Evolutionary conservation across 2,113 vertebrate species (phyloP), one percentile per base, ranked within the genome.

Genomic region (Taurulus bubalis): DNA sequence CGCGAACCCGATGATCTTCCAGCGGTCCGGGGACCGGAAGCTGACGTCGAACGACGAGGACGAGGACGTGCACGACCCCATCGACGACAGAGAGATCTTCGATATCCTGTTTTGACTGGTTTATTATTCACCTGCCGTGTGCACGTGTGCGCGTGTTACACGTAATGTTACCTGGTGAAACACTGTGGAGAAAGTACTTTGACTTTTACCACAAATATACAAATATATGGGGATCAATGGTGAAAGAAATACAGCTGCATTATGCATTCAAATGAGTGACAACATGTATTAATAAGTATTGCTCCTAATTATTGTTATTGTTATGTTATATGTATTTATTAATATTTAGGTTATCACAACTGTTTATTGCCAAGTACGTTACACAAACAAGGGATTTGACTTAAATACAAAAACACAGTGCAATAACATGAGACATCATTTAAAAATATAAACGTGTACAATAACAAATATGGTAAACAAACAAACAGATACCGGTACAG

Each of bases 11-110:
- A 75, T 87, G 24, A 77, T 94, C 0, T 94, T 90, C 80, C 82
- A 92, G 88, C 87, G 92, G 83, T 89, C 89, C 0, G 89, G 80
- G 3, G 93, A 90, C 22, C 81, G 93, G 32, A 75, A 82, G 70
- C 69, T 84, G 51, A 88, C 91, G 0, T 74, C 78, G 0, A 55
- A 78, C 0, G 93, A 94, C 0, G 91, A 86, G 75, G 90, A 93
- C 4, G 92, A 93, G 45, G 87, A 93, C 40, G 70, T 93, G 2
- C 86, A 91, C 1, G 93, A 94, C 53, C 89, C 89, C 22, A 90
- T 94, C 72, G 93, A 94, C 77, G 90, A 93, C 73, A 77, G 93
- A 47, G 93, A 94, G 60, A 93, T 94, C 40, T 94, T 94, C 45
- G 93, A 94, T 94, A 94, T 94, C 93, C 91, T 88, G 45, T 34